phyloP scores from a whole-genome alignment of 2,888 invertebrate species.

The Congeria kusceri region DNA sequence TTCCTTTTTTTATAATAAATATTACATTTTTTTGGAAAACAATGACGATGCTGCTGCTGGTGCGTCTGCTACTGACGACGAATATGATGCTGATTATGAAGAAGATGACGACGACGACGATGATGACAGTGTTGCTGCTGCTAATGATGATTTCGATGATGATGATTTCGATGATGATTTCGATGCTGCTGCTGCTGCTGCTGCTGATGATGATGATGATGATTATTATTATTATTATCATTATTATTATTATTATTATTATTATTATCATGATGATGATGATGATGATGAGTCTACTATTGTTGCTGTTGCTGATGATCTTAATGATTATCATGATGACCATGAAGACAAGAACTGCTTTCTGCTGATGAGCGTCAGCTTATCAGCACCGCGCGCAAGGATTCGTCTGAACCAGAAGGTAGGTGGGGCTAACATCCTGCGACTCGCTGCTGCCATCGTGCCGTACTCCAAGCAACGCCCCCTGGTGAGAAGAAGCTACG shows the following conservation, averaged over 20 bases:
- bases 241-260: too few species aligned
- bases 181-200: slow-evolving; percentile 11
- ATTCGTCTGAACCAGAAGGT: not conserved
- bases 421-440: not conserved
- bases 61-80: slow-evolving; percentile 5
- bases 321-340: too few species aligned
- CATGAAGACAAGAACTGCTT: too few species aligned
- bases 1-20: too few species aligned
- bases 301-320: too few species aligned
- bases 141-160: slow-evolving; percentile 1
- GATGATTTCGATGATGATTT: slow-evolving; percentile 11
- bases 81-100: slow-evolving; percentile 3
- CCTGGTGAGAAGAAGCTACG: too few species aligned
- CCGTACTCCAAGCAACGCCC: too few species aligned
- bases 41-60: not conserved
- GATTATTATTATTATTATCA: slow-evolving; percentile 16
- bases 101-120: slow-evolving; percentile 9
- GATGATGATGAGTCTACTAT: too few species aligned
- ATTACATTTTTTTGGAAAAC: too few species aligned
- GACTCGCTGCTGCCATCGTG: not conserved
- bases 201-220: slow-evolving; percentile 10
- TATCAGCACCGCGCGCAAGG: not conserved
- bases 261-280: too few species aligned
- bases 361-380: too few species aligned
- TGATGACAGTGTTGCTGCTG: not conserved